A percentile compares a stretch with the other conserved stretches of the same genome.
These are phyloP conservation scores for Scolopax rusticola DNA, from an alignment of 2,797 vertebrate species.

Conservation along the genomic window DNA sequence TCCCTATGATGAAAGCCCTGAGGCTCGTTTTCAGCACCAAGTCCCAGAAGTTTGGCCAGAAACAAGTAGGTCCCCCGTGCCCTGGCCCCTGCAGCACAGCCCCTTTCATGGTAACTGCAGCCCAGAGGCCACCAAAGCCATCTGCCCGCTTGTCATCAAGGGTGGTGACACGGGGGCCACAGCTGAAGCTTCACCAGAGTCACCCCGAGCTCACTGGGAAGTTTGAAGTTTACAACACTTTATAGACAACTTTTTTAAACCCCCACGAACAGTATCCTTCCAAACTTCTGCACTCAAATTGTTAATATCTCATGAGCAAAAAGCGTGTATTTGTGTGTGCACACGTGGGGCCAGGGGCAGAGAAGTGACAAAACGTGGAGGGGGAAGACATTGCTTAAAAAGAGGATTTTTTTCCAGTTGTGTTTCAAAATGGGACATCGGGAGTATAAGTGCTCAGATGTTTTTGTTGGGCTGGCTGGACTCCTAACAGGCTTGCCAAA, in stretches of 20 bases:
- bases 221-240: background rate
- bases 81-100: background rate
- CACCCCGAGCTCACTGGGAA: fast-evolving
- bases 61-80: fast-evolving
- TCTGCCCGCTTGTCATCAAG: fast-evolving
- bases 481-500: background rate
- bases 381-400: background rate
- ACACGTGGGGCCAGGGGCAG: fast-evolving
- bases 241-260: background rate
- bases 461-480: background rate
- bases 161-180: background rate
- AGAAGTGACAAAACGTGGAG: background rate
- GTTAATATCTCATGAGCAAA: background rate
- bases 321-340: background rate
- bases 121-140: background rate
- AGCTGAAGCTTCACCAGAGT: fast-evolving
- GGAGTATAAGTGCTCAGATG: background rate
- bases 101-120: background rate
- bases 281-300: background rate
- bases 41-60: background rate
- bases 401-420: background rate
- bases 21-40: fast-evolving
- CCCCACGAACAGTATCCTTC: fast-evolving
- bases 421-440: conserved; percentile 7
- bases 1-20: background rate